Base-by-base conservation (phyloP, 2,888 invertebrate genomes). In the Cerastis rubricosa region DNA sequence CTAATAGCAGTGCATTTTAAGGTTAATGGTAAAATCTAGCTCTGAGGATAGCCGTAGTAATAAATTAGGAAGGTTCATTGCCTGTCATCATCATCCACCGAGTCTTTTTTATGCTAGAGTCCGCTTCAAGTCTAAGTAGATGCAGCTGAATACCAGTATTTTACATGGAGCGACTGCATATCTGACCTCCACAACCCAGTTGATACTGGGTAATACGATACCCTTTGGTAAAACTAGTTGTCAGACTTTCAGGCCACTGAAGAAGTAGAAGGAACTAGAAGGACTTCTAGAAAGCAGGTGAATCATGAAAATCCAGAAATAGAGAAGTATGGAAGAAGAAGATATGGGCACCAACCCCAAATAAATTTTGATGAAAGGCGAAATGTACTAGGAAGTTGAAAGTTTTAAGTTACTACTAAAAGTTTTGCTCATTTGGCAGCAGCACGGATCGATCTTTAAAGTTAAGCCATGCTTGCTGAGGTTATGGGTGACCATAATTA, bases 1-100 rank as follows among this genome's bases (percentile, higher is more conserved):
- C 9, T 11, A 25, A 49, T 78, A 19, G 8, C 17, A 78, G 40
- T 49, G 78, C 64, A 11, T 14, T 12, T n/a, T 19, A 40, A 76
- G 79, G 57, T 70, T 59, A 71, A 70, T 79, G 79, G 8, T 78
- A 22, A 59, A 29, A 29, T 11, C 9, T 75, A 43, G 8, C n/a
- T 29, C 43, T 45, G 76, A 43, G 7, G 17, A 61, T 49, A 61
- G 29, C 51, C 19, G 0, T 14, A 1, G 14, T 11, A 29, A 40
- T 22, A 19, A 8, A 12, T n/a, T 29, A 8, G 29, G 49, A 49
- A 74, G 75, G 75, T 22, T 43, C 57, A 51, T n/a, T 43, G 14
- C 43, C 17, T 71, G n/a, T 29, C 25, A 19, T 19, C 7, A 51
- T 3, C 12, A 45, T 22, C 29, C 22, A 0, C 25, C 0, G 12